phyloP scores from a whole-genome alignment of 2,888 invertebrate species.

The Diabrotica balteata region DNA sequence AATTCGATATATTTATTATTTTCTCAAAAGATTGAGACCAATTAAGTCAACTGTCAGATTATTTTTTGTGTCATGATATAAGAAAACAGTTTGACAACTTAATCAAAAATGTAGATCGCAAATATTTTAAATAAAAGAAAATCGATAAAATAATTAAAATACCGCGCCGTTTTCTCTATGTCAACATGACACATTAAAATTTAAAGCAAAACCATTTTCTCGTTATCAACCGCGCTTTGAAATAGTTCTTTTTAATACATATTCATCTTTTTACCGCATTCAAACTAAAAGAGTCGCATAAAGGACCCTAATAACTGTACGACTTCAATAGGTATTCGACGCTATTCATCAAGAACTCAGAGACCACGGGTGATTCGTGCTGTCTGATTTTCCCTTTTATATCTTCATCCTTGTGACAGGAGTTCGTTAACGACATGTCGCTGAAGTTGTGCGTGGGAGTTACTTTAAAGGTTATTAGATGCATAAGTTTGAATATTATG shows the following conservation, averaged over 20 bases:
- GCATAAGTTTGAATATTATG: background rate
- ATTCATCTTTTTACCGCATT: background rate
- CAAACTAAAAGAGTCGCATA: background rate
- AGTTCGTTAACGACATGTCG: background rate
- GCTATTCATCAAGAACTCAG: background rate
- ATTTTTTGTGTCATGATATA: too few relatives aligned
- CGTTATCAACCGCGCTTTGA: too few relatives aligned
- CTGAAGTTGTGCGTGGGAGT: too few relatives aligned
- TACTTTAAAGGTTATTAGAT: background rate
- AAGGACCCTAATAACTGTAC: constrained; percentile 6
- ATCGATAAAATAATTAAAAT: too few relatives aligned
- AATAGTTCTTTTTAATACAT: background rate
- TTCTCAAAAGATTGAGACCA: too few relatives aligned
- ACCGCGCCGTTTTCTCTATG: background rate
- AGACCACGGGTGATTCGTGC: background rate
- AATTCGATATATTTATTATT: too few relatives aligned
- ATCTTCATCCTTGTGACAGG: background rate
- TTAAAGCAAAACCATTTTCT: too few relatives aligned
- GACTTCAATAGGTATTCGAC: constrained; percentile 1
- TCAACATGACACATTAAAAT: too few relatives aligned
- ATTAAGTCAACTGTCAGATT: too few relatives aligned
- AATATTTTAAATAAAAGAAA: too few relatives aligned
- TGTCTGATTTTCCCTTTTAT: background rate
- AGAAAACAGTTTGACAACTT: too few relatives aligned
- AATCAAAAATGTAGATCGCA: too few relatives aligned